phyloP scores from a whole-genome alignment of 2,113 vertebrate species.

The Delphinus delphis region DNA sequence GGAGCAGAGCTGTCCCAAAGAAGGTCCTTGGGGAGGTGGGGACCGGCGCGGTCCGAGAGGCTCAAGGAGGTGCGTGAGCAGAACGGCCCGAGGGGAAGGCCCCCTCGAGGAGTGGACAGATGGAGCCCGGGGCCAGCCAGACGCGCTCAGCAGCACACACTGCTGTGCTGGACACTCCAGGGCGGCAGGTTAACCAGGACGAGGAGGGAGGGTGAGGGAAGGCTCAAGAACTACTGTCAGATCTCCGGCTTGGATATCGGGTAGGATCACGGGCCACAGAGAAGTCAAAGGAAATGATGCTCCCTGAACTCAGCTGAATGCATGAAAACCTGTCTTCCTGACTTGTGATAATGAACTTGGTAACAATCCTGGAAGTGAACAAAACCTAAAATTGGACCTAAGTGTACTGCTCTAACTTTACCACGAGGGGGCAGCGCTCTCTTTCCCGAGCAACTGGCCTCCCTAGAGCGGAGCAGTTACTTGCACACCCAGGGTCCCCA shows the following conservation, averaged over 20 bases:
- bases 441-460: background rate
- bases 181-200: background rate
- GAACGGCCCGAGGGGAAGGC: background rate
- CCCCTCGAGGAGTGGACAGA: background rate
- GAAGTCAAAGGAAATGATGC: background rate
- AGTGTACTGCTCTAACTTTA: background rate
- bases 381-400: background rate
- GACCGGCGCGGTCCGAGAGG: background rate
- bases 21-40: background rate
- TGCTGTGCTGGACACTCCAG: background rate
- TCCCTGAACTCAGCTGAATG: background rate
- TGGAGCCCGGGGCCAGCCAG: rapidly evolving
- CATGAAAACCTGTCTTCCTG: background rate
- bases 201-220: background rate
- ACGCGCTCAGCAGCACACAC: background rate
- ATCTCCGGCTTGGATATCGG: background rate
- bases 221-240: background rate
- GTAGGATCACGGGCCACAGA: background rate
- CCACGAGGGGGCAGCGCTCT: slow-evolving; percentile 66
- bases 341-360: background rate
- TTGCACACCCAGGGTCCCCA: background rate
- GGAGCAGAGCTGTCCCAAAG: background rate
- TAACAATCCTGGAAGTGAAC: background rate
- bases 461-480: background rate
- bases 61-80: background rate